Base-by-base conservation (phyloP, 2,113 vertebrate species). In the Ornithorhynchus anatinus region DNA sequence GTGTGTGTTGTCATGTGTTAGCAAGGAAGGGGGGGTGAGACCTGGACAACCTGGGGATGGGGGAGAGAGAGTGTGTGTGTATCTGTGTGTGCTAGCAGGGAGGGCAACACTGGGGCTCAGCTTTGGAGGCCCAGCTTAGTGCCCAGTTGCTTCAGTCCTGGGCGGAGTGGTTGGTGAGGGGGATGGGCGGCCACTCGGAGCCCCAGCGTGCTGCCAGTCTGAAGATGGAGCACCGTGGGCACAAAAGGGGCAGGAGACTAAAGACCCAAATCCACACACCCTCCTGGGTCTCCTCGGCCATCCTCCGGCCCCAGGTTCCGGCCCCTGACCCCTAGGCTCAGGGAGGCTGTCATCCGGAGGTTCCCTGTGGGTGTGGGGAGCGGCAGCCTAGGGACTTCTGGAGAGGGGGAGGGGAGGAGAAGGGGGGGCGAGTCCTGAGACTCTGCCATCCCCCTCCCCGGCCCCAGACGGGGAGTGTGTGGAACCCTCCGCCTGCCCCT, bases 381-480 rank as follows among this genome's bases (percentile, higher is more conserved):
- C 56, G 29, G 20, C 5, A 6, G 13, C 16, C 23, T 19, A 14
- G 2, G 19, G 17, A 9, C 2, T 2, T 2, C 9, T 8, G 11
- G 25, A 59, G 3, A 4, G 10, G 39, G 40, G 37, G 9, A 8
- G n/a, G 48, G 37, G 27, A 15, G 16, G 4, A 9, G 1, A 11
- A 31, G 19, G 42, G 6, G 0, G 0, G 40, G 17, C 42, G 5
- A 1, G 6, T 25, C 4, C 1, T 9, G 2, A 3, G 6, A 37
- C 20, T 16, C 13, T 14, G 23, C 31, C 25, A 16, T 32, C 1
- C 2, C 8, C 65, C 45, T 65, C 29, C 20, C 16, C 36, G 16
- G 4, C 2, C 31, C 12, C 86, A 97, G 96, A 92, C 0, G 91
- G 92, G 0, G n/a, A 42, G 73, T 97, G 96, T 58, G 58, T 96